Evolutionary conservation across 2,888 invertebrate species (phyloP).

Genomic region (Onthophagus sagittarius): DNA sequence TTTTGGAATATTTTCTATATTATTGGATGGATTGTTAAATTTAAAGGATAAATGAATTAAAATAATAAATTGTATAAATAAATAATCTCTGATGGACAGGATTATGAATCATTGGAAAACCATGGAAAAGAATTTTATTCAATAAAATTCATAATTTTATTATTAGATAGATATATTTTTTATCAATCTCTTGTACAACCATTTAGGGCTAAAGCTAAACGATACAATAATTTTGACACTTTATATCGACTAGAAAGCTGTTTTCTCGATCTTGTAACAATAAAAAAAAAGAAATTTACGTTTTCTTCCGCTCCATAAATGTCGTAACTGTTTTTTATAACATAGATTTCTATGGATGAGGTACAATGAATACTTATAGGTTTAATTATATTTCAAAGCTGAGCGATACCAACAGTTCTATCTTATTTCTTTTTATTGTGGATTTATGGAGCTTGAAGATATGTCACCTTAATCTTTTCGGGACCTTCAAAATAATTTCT

Average conservation of each 20-base stretch:
- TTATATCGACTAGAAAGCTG: not conserved
- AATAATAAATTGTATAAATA: too few species aligned
- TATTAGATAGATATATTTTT: constrained; percentile 12
- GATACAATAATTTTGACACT: constrained; percentile 16
- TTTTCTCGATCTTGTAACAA: constrained; percentile 1
- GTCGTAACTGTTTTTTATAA: not conserved
- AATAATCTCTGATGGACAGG: too few species aligned
- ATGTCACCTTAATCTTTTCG: not conserved
- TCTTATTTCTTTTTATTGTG: not conserved
- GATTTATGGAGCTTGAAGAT: not conserved
- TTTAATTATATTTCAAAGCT: not conserved
- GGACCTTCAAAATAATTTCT: not conserved
- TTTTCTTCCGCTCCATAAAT: not conserved
- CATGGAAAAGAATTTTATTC: too few species aligned
- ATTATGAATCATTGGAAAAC: too few species aligned
- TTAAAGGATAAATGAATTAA: too few species aligned
- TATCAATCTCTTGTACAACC: constrained; percentile 21
- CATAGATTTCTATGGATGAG: too few species aligned
- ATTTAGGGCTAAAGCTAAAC: constrained; percentile 21
- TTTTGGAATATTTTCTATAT: too few species aligned
- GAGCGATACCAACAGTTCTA: not conserved
- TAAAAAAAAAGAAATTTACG: constrained; percentile 10
- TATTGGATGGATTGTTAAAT: too few species aligned
- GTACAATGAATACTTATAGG: not conserved
- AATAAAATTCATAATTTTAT: too few species aligned